Conservation (phyloP, 2,888 invertebrate species). For the Pyralis farinalis region DNA sequence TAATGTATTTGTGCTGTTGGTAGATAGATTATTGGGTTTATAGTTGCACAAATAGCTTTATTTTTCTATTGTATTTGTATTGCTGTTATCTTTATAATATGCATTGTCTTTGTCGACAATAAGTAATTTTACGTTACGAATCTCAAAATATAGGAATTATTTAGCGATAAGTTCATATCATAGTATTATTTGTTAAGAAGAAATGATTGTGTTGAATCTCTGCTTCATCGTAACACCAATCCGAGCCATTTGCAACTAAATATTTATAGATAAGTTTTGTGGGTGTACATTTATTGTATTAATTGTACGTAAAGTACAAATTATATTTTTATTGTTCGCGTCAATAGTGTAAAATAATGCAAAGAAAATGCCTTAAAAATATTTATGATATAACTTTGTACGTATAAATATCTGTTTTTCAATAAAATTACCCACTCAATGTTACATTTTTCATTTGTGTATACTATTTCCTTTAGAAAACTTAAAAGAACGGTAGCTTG, state of each 20-base stretch:
- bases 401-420: constrained; percentile 6
- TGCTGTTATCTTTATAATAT: constrained; percentile 23
- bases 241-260: constrained; percentile 68
- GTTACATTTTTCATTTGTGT: neutral
- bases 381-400: constrained; percentile 17
- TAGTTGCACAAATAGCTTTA: constrained; percentile 10
- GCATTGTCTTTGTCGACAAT: constrained; percentile 49
- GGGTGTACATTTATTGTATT: constrained; percentile 14
- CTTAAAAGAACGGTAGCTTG: too few relatives aligned
- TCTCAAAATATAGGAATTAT: constrained; percentile 17
- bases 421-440: constrained; percentile 15
- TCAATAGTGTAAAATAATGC: neutral
- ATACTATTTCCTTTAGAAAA: too few relatives aligned
- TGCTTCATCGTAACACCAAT: constrained; percentile 44
- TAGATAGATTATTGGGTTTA: constrained; percentile 8
- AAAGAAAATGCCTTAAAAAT: constrained; percentile 26
- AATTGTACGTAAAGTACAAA: constrained; percentile 14
- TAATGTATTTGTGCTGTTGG: too few relatives aligned
- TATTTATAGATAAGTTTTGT: constrained; percentile 22
- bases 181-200: constrained; percentile 40
- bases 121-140: constrained; percentile 32
- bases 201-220: constrained; percentile 23
- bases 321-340: neutral
- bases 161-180: constrained; percentile 35
- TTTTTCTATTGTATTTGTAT: constrained; percentile 13